Evolutionary conservation across 2,797 vertebrate genomes (phyloP).

Genomic region (Leptatherina wallacei): DNA sequence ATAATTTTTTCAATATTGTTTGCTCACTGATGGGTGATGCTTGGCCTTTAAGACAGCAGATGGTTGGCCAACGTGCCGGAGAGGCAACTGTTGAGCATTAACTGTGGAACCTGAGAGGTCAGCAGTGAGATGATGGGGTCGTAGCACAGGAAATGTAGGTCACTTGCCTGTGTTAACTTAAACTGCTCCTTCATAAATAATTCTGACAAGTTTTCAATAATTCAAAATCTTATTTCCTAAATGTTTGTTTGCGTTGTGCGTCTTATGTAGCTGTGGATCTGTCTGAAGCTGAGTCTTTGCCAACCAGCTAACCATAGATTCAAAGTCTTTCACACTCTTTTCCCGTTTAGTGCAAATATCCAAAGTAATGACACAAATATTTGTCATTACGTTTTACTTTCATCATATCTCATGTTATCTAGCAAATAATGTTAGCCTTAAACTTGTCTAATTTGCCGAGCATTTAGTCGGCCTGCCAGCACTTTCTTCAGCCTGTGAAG

Average conservation of each 20-base stretch:
- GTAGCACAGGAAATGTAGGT: background rate
- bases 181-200: constrained; percentile 9
- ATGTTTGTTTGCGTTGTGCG: background rate
- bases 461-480: background rate
- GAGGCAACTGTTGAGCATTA: constrained; percentile 40
- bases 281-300: background rate
- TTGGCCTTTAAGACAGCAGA: constrained; percentile 47
- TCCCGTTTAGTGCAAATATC: background rate
- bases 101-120: constrained; percentile 38
- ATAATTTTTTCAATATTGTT: constrained; percentile 14
- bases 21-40: constrained; percentile 38
- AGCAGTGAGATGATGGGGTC: constrained; percentile 9
- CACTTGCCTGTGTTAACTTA: background rate
- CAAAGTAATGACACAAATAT: background rate
- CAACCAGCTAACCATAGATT: background rate
- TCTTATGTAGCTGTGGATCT: background rate
- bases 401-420: background rate
- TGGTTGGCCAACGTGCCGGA: constrained; percentile 34
- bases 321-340: background rate
- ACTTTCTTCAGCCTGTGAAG: constrained; percentile 1
- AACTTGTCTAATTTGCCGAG: background rate
- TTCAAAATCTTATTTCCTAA: background rate
- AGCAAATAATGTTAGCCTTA: background rate
- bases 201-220: background rate
- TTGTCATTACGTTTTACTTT: background rate